Evolutionary conservation across 2,888 invertebrate genomes (phyloP).

Genomic region (Drosophila aldrichi): DNA sequence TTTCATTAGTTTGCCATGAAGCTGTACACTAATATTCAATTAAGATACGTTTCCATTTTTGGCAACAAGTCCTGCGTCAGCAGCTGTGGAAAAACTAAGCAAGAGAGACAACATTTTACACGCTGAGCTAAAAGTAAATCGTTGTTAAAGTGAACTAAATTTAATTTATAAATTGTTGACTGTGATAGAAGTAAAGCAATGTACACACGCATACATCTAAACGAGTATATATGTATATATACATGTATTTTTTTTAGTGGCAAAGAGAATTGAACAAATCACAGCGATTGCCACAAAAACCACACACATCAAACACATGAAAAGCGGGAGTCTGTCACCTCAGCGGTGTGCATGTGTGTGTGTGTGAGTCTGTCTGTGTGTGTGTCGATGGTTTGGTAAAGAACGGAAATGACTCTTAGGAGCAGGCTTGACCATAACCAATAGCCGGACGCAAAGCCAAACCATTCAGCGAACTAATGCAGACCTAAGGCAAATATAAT

Average conservation of each 20-base stretch:
- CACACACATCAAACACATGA: constrained; percentile 68
- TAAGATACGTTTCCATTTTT: constrained; percentile 1
- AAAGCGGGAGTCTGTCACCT: constrained; percentile 63
- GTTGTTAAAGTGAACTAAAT: constrained; percentile 8
- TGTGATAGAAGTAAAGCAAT: not conserved
- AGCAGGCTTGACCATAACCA: constrained; percentile 52
- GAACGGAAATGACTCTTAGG: constrained; percentile 78
- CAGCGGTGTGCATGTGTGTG: constrained; percentile 14
- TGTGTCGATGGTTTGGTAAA: constrained; percentile 14
- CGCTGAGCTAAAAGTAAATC: constrained; percentile 1
- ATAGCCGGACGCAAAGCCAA: constrained; percentile 55
- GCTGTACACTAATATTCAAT: constrained; percentile 5
- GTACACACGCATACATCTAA: not conserved
- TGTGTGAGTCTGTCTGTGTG: not conserved
- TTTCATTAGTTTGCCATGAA: not conserved
- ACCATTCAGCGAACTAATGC: constrained; percentile 74
- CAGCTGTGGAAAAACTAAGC: not conserved
- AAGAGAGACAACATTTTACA: not conserved
- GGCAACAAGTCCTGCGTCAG: constrained; percentile 2
- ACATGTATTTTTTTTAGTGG: not conserved
- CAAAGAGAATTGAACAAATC: constrained; percentile 43
- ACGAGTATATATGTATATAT: not conserved
- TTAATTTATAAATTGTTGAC: constrained; percentile 11
- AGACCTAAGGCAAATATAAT: constrained; percentile 80
- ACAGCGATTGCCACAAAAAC: constrained; percentile 63